Base-by-base conservation (phyloP, 2,888 invertebrate species). In the Drosophila demipolita region DNA sequence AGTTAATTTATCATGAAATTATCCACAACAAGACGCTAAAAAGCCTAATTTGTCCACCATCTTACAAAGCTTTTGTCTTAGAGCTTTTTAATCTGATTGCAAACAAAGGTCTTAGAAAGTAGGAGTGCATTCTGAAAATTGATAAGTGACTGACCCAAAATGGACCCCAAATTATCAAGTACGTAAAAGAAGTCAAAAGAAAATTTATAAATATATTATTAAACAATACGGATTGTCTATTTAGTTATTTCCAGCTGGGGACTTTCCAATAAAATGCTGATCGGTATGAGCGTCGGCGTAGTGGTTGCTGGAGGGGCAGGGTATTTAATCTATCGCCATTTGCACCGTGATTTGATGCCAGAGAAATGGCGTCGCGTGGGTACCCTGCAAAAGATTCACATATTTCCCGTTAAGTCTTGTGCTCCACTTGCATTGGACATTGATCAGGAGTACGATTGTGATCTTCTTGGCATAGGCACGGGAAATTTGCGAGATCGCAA, bases 321-420 rank as follows among this genome's bases (percentile, higher is more conserved):
- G 0, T 92, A 89, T 57, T 63, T 84, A 17, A 77, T 83, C 12
- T 90, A 87, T 45, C 90, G 85, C 23, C 83, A 84, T 36, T 59
- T 78, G 3, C 86, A 85, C 33, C 84, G 87, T 3, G 92, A 92
- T 66, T 20, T 74, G 0, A 87, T 91, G 72, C 92, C 92, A 0
- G 26, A 92, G n/a, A 90, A 91, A 66, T 92, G 92, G 92, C 89
- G 88, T 23, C 84, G 91, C 2, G 78, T 92, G 4, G 92, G 92
- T 9, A 89, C 78, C 1, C 45, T 92, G 36, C 76, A 91, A 15
- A 77, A 84, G 38, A 68, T 93, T 2, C 81, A 89, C 45, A 50
- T 92, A n/a, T 92, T 90, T 57, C 93, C 92, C 0, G 76, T 92
- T 0, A 92, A 92, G 54, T 93, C 92, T 2, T 90, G 92, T 68